These are phyloP conservation scores for Otis tarda DNA, from an alignment of 2,113 vertebrate genomes.

Conservation along the genomic window DNA sequence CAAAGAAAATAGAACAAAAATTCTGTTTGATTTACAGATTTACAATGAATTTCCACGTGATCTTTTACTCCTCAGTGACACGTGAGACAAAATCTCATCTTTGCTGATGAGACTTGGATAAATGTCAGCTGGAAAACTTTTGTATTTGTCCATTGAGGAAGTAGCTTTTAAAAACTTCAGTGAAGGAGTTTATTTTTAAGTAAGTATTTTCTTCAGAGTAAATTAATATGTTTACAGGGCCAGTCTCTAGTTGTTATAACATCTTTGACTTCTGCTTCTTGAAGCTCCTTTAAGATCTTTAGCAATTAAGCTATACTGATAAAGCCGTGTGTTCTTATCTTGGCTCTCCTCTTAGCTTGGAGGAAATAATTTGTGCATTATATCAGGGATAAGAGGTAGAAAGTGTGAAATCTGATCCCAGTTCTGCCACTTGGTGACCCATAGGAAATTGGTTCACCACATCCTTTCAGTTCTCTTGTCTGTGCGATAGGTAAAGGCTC, in stretches of 20 bases:
- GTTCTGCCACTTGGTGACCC: not conserved
- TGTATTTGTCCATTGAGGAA: conserved; percentile 12
- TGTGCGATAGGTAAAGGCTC: not conserved
- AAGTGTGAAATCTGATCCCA: conserved; percentile 35
- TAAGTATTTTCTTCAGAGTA: not conserved
- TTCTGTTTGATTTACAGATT: not conserved
- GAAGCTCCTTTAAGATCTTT: not conserved
- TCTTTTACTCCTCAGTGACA: not conserved
- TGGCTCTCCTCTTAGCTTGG: conserved; percentile 2
- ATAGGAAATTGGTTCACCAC: not conserved
- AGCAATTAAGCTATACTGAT: conserved; percentile 34
- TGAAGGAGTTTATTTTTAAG: not conserved
- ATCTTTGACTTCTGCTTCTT: not conserved
- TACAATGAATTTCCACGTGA: not conserved
- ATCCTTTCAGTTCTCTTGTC: not conserved
- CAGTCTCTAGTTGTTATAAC: not conserved
- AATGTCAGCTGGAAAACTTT: not conserved
- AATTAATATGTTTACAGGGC: not conserved
- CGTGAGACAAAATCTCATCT: not conserved
- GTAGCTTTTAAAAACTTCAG: not conserved
- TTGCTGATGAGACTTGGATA: not conserved
- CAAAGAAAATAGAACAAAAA: not conserved
- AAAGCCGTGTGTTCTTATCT: conserved; percentile 30
- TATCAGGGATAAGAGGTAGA: conserved; percentile 2
- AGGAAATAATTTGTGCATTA: conserved; percentile 48